Conservation (phyloP, 2,113 vertebrate species). For the Microcebus ravelobensis region DNA sequence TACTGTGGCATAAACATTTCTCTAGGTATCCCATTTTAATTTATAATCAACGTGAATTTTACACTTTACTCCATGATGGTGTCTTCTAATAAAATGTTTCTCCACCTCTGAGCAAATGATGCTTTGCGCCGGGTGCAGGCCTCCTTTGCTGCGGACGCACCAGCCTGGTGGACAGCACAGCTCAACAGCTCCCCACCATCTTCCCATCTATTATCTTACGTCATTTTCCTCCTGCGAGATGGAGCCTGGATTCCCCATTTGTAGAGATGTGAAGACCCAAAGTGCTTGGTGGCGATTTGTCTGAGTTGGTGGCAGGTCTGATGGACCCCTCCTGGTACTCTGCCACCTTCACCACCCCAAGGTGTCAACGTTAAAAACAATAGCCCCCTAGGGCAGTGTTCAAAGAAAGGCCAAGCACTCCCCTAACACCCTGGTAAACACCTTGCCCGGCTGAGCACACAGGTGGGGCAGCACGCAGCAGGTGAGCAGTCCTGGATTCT, state of each 20-base stretch:
- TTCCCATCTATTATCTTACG: neutral
- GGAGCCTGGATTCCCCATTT: neutral
- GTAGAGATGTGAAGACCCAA: neutral
- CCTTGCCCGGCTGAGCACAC: neutral
- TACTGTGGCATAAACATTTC: neutral
- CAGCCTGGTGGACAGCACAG: neutral
- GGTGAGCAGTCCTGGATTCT: neutral
- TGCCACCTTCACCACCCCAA: neutral
- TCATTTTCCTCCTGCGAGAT: neutral
- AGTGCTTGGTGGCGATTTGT: neutral
- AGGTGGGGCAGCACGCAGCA: neutral
- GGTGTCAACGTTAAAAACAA: neutral
- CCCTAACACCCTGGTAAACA: neutral
- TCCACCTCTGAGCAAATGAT: neutral
- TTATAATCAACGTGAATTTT: neutral
- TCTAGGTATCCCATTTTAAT: neutral
- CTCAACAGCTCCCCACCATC: neutral
- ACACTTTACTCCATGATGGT: neutral
- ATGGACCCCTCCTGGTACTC: neutral
- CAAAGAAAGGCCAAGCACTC: neutral
- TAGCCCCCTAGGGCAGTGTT: neutral
- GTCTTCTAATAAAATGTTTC: neutral
- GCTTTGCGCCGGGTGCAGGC: rapidly evolving
- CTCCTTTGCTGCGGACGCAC: neutral
- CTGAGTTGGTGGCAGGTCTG: neutral